Percentiles rank a stretch among this genome's conserved stretches.
Evolutionary conservation across 2,797 vertebrate genomes (phyloP).

Genomic region (Prionace glauca): DNA sequence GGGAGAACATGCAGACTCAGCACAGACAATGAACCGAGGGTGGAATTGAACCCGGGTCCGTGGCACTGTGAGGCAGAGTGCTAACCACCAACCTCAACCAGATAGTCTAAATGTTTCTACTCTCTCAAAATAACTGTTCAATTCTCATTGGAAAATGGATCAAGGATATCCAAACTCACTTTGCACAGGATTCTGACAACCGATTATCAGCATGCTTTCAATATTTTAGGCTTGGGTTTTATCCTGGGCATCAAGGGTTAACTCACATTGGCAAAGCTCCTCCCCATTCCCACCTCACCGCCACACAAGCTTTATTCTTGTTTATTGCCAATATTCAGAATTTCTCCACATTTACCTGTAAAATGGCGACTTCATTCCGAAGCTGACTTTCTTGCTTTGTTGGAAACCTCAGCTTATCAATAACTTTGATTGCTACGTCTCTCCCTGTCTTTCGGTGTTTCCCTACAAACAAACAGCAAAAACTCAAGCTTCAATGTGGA

Average conservation of each 20-base stretch:
- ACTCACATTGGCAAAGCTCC: too few species aligned
- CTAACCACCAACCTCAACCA: too few species aligned
- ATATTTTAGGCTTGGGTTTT: background rate
- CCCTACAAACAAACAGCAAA: constrained; percentile 55
- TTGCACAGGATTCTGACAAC: background rate
- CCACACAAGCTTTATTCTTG: constrained; percentile 41
- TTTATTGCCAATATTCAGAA: constrained; percentile 36
- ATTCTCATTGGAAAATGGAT: background rate
- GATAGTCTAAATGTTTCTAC: background rate
- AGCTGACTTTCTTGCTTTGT: constrained; percentile 97
- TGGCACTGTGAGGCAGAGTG: too few species aligned
- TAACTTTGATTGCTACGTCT: constrained; percentile 97
- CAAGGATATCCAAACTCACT: background rate
- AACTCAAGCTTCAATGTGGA: background rate
- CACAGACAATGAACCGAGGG: too few species aligned
- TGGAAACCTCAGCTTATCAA: constrained; percentile 92
- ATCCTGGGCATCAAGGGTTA: background rate
- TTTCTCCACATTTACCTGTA: constrained; percentile 70
- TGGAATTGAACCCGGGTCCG: too few species aligned
- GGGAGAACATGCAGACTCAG: too few species aligned
- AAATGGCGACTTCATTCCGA: constrained; percentile 93
- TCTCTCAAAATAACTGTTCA: background rate
- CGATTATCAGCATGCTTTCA: background rate
- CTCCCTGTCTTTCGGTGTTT: constrained; percentile 93
- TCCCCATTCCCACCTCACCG: background rate